Base-by-base conservation (phyloP, 2,888 invertebrate species). In the Anarsia innoxiella region DNA sequence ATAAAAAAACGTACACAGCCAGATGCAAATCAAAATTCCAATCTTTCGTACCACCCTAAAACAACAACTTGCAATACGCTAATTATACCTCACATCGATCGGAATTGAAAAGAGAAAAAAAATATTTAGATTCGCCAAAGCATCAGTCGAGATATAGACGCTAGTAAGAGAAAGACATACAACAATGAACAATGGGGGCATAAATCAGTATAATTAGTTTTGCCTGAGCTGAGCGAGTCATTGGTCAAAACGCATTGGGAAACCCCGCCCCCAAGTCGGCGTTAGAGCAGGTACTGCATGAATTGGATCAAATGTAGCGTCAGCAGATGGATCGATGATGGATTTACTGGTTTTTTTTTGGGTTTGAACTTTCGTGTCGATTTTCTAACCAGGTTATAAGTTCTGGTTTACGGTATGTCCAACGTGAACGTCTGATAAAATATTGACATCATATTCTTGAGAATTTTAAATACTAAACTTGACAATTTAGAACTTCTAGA, bases 171-270 rank as follows among this genome's bases (percentile, higher is more conserved):
- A 78, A 73, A 78, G 80, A 79, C 74, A 85, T 86, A 86, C 88
- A 90, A 92, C 92, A 92, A 92, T 92, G 92, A 90, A 93, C 93
- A 93, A 93, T 93, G 91, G 93, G 88, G 86, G 91, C 91, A 93
- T 93, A 93, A 93, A 93, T 93, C 93, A 93, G 91, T 91, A 93
- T 93, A 93, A 93, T 93, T 93, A 93, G 93, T 91, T 91, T 89
- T 88, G 83, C 72, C 65, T 66, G 71, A 74, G 79, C 83, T 83
- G 76, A 82, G 87, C 73, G 74, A 87, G 77, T 88, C 88, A 89
- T 89, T 89, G 89, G 89, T 88, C 88, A 88, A 87, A 83, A 80
- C 75, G 80, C 71, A 72, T 52, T 70, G 70, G 64, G 14, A 63
- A 75, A 65, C 88, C 88, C 88, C 87, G 85, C 83, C 78, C 64